Percentiles rank a stretch among this genome's conserved stretches.
Conservation (phyloP, 2,113 vertebrate species). For the Emydocephalus ijimae region DNA sequence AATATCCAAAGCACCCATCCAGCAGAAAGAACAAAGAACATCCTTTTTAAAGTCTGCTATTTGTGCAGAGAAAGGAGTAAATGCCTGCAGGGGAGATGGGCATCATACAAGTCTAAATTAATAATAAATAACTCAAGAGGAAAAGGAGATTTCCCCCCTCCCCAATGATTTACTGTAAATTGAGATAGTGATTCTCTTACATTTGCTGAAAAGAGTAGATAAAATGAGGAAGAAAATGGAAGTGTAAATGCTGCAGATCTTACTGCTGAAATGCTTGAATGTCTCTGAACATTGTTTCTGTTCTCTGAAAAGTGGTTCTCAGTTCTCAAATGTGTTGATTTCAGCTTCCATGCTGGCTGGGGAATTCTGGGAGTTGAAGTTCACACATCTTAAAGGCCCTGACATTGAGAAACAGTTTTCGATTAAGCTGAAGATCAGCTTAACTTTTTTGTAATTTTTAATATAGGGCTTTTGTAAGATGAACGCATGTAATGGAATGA, state of each 20-base stretch:
- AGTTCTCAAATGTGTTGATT: not conserved
- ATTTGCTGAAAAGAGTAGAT: not conserved
- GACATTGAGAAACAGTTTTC: not conserved
- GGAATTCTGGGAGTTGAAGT: not conserved
- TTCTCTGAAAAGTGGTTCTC: not conserved
- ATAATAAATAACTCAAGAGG: not conserved
- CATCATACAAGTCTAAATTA: not conserved
- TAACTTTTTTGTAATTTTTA: not conserved
- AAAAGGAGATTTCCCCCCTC: not conserved
- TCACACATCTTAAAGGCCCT: not conserved
- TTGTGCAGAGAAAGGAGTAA: not conserved
- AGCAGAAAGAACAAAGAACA: not conserved
- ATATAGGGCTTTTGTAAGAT: not conserved
- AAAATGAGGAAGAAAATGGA: not conserved
- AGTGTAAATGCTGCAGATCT: not conserved
- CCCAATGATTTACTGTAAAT: not conserved
- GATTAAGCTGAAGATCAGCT: not conserved
- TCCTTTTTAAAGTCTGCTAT: not conserved
- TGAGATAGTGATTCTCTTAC: not conserved
- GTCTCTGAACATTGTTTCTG: not conserved
- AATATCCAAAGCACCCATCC: not conserved
- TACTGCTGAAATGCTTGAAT: not conserved
- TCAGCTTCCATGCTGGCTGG: not conserved
- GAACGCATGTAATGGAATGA: not conserved
- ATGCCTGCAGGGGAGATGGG: not conserved